Evolutionary conservation across 1,140 invertebrate genomes (phyloP), one percentile per base, ranked within the genome.

Genomic region (Frieseomelitta varia): DNA sequence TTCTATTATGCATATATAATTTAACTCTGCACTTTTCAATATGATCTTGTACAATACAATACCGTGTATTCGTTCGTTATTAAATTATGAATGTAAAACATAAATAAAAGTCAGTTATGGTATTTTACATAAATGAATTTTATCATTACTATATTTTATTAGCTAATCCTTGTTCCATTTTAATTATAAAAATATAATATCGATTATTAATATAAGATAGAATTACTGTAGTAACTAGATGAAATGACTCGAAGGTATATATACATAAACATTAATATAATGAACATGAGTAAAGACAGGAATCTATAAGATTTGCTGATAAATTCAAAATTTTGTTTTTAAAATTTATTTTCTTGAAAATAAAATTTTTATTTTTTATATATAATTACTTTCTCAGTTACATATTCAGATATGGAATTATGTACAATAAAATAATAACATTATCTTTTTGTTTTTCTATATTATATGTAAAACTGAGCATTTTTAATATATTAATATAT

Each of bases 41-140:
- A 68, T 51, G 53, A 69, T 39, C 34, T 65, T 83, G 51, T 83
- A 78, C 65, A 83, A 69, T 68, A 56, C 56, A 83, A 61, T 77
- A 78, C 34, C 79, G 82, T 84, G 71, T 84, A 84, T 84, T 83
- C 76, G 63, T 79, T 78, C 67, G 58, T 79, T 84, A 84, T 63
- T 79, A 79, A 58, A 84, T 61, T 72, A 84, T 71, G 30, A 71
- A 84, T 79, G 77, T 79, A 65, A 79, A 56, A 63, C 56, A 65
- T 72, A 79, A 84, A 79, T 79, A 84, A 84, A 84, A 84, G 55
- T 69, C 75, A 79, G 53, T 79, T 56, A 39, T 79, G 81, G 67
- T 84, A 84, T 84, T 84, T 79, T 84, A 84, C 30, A 84, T 69
- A 84, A 84, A 79, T 55, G 75, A 71, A 19, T 84, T 77, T 55